Evolutionary conservation across 2,888 invertebrate genomes (phyloP), one percentile per base, ranked within the genome.

Genomic region (Agrenia bidenticulata): DNA sequence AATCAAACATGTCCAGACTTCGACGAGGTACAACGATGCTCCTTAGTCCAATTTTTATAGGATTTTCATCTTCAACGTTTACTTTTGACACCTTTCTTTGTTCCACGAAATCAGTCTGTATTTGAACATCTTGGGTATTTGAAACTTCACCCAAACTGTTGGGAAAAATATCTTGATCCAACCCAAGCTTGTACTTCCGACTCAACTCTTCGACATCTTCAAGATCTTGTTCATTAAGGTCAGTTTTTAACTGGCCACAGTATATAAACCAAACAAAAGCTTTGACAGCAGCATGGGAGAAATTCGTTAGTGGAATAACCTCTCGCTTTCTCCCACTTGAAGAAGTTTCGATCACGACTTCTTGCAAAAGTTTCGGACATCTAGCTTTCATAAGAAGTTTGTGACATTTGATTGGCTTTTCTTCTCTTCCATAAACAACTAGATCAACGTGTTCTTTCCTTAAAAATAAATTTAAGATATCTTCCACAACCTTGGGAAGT

Each of bases 351-450:
- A 56, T 57, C 4, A 76, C 71, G 27, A 80, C 67, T 63, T 81
- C 80, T n/a, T 77, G 66, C 41, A 82, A 69, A 56, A 83, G 77
- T 41, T 76, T 75, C n/a, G 80, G 78, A 69, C 81, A 82, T 21
- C 82, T 79, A 2, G 79, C 79, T 69, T 78, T 76, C 17, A 83
- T 77, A 5, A 83, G 80, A 32, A 83, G 71, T 74, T 79, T 81
- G 70, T 83, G 83, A 50, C 78, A 80, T 75, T 79, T 79, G 67
- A 83, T 79, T 39, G 79, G 76, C 65, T 76, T 77, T 55, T 78
- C 77, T 62, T 79, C 77, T 55, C 80, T 78, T 1, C 80, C 78
- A 63, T 79, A 77, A 39, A 83, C 76, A 19, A 79, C 77, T 13
- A 82, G 62, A 72, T 83, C 83, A 76, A 65, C 45, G 2, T 26